phyloP scores from a whole-genome alignment of 2,113 vertebrate genomes.

The Mungos mungo region DNA sequence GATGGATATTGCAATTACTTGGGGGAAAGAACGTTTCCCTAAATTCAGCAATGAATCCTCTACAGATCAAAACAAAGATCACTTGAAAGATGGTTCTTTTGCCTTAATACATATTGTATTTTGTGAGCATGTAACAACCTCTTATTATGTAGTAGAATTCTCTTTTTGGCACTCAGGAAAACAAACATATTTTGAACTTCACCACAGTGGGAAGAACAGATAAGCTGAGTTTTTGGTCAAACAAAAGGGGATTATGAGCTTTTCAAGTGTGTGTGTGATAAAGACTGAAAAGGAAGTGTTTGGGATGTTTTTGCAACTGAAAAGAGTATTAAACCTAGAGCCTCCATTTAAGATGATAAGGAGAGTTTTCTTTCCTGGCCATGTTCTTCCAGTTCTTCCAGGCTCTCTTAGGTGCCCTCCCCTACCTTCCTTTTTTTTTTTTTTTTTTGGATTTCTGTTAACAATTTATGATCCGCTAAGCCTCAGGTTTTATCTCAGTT shows the following conservation, averaged over 20 bases:
- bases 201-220: not conserved
- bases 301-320: not conserved
- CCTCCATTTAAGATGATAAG: not conserved
- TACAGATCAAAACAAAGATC: constrained; percentile 21
- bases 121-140: not conserved
- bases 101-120: not conserved
- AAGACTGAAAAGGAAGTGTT: not conserved
- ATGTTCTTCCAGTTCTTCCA: not conserved
- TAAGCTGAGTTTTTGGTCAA: not conserved
- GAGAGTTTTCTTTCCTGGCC: not conserved
- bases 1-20: constrained; percentile 47
- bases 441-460: not conserved
- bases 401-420: not conserved
- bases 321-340: not conserved
- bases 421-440: not conserved
- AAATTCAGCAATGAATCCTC: constrained; percentile 31
- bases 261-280: not conserved
- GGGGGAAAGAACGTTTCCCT: not conserved
- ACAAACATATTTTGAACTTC: constrained; percentile 25
- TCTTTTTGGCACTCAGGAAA: not conserved
- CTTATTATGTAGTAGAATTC: not conserved
- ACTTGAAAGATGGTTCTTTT: not conserved
- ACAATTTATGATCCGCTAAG: not conserved
- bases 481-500: not conserved
- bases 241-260: not conserved